A percentile compares a stretch with the other conserved stretches of the same genome.
Evolutionary conservation across 2,888 invertebrate genomes (phyloP).

Genomic region (Leucoptera coffeella): DNA sequence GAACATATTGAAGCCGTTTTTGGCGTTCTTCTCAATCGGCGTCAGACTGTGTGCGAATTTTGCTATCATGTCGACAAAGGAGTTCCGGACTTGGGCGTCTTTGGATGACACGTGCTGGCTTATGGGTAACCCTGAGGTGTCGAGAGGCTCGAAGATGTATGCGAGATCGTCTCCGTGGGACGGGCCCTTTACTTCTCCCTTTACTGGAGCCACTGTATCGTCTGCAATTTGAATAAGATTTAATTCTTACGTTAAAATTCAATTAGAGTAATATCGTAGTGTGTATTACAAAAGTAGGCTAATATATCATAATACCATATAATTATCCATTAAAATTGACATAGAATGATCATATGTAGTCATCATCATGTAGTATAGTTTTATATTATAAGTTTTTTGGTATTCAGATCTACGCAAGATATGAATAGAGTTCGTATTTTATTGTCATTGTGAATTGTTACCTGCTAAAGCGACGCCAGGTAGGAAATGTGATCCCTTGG

Average conservation of each 20-base stretch:
- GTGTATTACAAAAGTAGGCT: too few relatives aligned
- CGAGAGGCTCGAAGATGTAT: constrained; percentile 63
- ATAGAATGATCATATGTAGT: too few relatives aligned
- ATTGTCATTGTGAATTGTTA: too few relatives aligned
- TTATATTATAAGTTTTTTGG: too few relatives aligned
- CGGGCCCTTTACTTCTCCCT: constrained; percentile 21
- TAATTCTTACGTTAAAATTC: too few relatives aligned
- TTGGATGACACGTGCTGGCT: constrained; percentile 29
- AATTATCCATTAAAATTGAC: too few relatives aligned
- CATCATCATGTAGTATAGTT: too few relatives aligned
- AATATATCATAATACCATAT: too few relatives aligned
- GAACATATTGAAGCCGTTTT: constrained; percentile 12
- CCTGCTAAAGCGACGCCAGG: constrained; percentile 60
- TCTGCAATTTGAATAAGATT: too few relatives aligned
- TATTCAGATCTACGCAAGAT: too few relatives aligned
- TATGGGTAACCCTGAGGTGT: constrained; percentile 52
- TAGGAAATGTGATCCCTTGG: constrained; percentile 59
- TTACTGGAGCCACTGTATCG: constrained; percentile 8
- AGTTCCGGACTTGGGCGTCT: constrained; percentile 59
- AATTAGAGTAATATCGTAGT: too few relatives aligned
- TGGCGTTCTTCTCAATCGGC: constrained; percentile 10
- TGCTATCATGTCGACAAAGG: constrained; percentile 59
- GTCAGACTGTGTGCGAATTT: constrained; percentile 55
- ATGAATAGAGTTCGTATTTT: too few relatives aligned
- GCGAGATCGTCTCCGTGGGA: constrained; percentile 69